Percentiles rank a stretch among this genome's conserved stretches.
These are phyloP conservation scores for Thalassarche chlororhynchos DNA, from an alignment of 2,113 vertebrate genomes.

Conservation along the genomic window DNA sequence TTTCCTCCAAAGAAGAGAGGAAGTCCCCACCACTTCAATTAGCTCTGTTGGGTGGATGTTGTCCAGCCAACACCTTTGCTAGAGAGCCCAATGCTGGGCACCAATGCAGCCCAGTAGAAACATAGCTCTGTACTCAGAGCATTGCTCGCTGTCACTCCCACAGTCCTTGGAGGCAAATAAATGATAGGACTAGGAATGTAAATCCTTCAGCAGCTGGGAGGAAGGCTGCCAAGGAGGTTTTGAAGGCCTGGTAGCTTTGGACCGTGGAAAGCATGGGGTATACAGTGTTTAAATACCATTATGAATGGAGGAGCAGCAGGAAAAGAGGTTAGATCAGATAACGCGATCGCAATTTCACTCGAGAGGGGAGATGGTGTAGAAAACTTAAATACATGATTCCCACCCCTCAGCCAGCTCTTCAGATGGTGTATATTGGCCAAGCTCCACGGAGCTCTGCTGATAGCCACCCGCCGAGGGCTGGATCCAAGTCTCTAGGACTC, in stretches of 20 bases:
- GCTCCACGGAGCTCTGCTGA: neutral
- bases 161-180: neutral
- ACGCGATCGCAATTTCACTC: neutral
- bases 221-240: neutral
- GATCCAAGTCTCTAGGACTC: neutral
- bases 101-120: neutral
- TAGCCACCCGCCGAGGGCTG: neutral
- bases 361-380: neutral
- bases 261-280: neutral
- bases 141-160: fast-evolving
- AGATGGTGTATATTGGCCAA: neutral
- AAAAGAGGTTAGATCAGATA: neutral
- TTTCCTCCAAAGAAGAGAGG: neutral
- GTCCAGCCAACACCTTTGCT: neutral
- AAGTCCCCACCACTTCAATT: neutral
- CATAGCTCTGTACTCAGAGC: neutral
- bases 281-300: neutral
- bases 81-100: neutral
- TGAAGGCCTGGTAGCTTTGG: neutral
- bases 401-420: neutral
- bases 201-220: neutral
- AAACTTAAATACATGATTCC: neutral
- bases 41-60: neutral
- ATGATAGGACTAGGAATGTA: neutral
- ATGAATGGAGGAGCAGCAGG: neutral